These are phyloP conservation scores for Pocillopora verrucosa DNA, from an alignment of 64 coral and sea anemone genomes.

Conservation along the genomic window DNA sequence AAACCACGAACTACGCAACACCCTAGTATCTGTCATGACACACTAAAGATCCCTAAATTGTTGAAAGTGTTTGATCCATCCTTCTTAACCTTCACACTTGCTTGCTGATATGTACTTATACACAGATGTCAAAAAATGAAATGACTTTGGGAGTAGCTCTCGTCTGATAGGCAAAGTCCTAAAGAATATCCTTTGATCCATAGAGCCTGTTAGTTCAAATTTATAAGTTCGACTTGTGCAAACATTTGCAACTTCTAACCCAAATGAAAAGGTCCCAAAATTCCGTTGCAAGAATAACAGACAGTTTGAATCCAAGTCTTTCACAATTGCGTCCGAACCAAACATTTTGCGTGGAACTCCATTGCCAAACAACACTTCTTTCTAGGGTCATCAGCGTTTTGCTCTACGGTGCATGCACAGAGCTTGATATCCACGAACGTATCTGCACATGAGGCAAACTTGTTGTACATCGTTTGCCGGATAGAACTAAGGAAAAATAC, in stretches of 20 bases:
- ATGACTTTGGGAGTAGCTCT: background rate
- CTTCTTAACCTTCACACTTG: no score
- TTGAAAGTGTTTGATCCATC: background rate
- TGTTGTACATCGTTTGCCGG: conserved; percentile 33
- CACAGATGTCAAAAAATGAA: background rate
- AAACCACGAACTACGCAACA: no score
- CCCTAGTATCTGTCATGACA: no score
- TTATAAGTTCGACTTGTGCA: background rate
- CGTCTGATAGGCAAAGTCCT: background rate
- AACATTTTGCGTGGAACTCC: no score
- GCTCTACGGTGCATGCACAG: conserved; percentile 12
- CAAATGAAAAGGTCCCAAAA: background rate
- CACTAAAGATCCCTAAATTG: background rate
- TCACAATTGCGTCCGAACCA: no score
- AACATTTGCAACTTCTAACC: background rate
- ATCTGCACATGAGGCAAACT: conserved; percentile 41
- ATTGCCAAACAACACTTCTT: background rate
- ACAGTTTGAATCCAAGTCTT: no score
- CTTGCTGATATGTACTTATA: background rate
- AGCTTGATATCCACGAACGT: conserved; percentile 25
- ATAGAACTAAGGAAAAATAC: no score
- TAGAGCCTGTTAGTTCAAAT: no score
- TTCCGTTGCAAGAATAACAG: background rate
- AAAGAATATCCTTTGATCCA: background rate
- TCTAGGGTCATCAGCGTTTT: background rate